Evolutionary conservation across 2,888 invertebrate species (phyloP), one percentile per base, ranked within the genome.

Genomic region (Cremastinae sp.): DNA sequence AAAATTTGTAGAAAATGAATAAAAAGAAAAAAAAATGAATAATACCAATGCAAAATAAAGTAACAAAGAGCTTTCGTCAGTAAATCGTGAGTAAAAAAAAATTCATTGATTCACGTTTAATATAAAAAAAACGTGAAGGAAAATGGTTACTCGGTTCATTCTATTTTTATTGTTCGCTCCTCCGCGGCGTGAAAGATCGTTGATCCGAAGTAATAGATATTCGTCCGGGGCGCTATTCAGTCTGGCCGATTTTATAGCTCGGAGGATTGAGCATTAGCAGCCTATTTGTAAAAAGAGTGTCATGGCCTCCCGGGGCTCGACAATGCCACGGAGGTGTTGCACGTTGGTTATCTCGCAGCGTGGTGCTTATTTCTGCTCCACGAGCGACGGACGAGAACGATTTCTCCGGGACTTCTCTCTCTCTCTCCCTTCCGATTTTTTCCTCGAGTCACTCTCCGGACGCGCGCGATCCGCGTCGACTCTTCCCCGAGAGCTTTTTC

Each of bases 261-360:
- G 36, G 77, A 56, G 58, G 64, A 59, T 56, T 16, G 72, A 56
- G 61, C 73, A 79, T 79, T 80, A 81, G 79, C 79, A 74, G 65
- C 73, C 77, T 78, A 82, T 81, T 82, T 79, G 81, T 82, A 66
- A 80, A 28, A 74, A 64, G 68, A 73, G 59, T 59, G 74, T 73
- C 62, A 73, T 71, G 75, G 72, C 78, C 81, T 78, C 82, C 82
- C 66, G 76, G 49, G 78, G 81, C 49, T 76, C 68, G 51, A 75
- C 78, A 78, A 79, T 75, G 78, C 77, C 75, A 64, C 62, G 68
- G 75, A 80, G 78, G 78, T 77, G 80, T 81, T 78, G 70, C 75
- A 68, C 61, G 70, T 72, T 71, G 77, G 79, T 81, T 82, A 79
- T 81, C 78, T 75, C 82, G 18, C 82, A 82, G 82, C 82, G 75